Evolutionary conservation across 2,797 vertebrate genomes (phyloP).

Genomic region (Galaxias olidus): DNA sequence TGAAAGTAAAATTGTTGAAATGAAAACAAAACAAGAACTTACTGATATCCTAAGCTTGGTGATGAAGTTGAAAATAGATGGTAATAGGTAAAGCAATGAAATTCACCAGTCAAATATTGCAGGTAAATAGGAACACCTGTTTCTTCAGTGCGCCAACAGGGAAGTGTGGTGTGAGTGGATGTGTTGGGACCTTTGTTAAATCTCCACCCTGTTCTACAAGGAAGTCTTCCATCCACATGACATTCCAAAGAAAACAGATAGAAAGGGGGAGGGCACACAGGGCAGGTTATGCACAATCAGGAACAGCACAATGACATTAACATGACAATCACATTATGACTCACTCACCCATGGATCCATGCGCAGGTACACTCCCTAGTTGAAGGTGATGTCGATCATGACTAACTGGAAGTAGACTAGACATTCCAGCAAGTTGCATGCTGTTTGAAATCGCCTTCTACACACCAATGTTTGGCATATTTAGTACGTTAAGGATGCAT

Average conservation of each 20-base stretch:
- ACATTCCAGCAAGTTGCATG: too few relatives aligned
- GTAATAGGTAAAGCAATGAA: background rate
- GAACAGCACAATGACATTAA: too few relatives aligned
- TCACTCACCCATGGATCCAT: too few relatives aligned
- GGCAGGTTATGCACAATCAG: slow-evolving; percentile 12
- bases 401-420: too few relatives aligned
- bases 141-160: slow-evolving; percentile 12
- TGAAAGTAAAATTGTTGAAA: background rate
- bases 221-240: slow-evolving; percentile 58
- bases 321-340: too few relatives aligned
- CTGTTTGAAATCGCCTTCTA: too few relatives aligned
- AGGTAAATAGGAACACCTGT: slow-evolving; percentile 5
- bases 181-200: slow-evolving; percentile 17
- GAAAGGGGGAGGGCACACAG: slow-evolving; percentile 18
- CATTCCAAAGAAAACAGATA: slow-evolving; percentile 44
- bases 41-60: slow-evolving; percentile 1
- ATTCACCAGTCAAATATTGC: background rate
- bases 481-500: too few relatives aligned
- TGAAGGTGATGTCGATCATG: too few relatives aligned
- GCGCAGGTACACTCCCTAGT: too few relatives aligned
- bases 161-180: slow-evolving; percentile 22
- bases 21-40: background rate
- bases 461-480: too few relatives aligned
- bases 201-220: slow-evolving; percentile 61
- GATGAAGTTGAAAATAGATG: background rate